Evolutionary conservation across 1,140 invertebrate species (phyloP).

Genomic region (Oedothorax gibbosus): DNA sequence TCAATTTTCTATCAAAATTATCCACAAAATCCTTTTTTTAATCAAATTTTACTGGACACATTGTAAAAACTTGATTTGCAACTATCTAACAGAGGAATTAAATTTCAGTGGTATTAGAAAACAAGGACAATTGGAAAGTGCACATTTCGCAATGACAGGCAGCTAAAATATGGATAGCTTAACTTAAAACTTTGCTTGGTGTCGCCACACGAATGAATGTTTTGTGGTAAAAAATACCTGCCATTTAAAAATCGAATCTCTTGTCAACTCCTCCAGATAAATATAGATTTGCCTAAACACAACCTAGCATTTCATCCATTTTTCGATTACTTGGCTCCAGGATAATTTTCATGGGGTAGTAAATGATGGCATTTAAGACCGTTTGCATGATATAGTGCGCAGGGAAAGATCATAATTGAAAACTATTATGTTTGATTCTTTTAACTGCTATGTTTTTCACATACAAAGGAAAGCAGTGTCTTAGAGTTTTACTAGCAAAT

Average conservation of each 20-base stretch:
- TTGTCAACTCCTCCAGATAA: no score
- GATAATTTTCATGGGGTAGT: conserved; percentile 30
- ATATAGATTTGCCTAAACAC: background rate
- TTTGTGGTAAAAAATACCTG: conserved; percentile 15
- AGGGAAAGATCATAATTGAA: background rate
- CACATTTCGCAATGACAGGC: conserved; percentile 17
- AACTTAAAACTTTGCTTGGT: background rate
- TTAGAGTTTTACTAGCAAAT: conserved; percentile 27
- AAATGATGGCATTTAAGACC: conserved; percentile 48
- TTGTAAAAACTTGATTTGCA: no score
- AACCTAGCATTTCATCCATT: no score
- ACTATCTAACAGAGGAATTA: no score
- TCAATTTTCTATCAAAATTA: no score
- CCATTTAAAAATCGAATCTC: conserved; percentile 1
- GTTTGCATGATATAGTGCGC: conserved; percentile 6
- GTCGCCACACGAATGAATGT: conserved; percentile 13
- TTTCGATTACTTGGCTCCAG: conserved; percentile 2
- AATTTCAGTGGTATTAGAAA: no score
- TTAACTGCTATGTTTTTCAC: conserved; percentile 58
- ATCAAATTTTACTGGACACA: no score
- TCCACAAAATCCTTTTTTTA: no score
- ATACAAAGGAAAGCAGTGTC: conserved; percentile 31
- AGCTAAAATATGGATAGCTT: conserved; percentile 2
- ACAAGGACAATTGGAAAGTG: no score
- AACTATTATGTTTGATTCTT: conserved; percentile 34